Conservation (phyloP, 2,888 invertebrate genomes). For the Melangyna quadrimaculata region DNA sequence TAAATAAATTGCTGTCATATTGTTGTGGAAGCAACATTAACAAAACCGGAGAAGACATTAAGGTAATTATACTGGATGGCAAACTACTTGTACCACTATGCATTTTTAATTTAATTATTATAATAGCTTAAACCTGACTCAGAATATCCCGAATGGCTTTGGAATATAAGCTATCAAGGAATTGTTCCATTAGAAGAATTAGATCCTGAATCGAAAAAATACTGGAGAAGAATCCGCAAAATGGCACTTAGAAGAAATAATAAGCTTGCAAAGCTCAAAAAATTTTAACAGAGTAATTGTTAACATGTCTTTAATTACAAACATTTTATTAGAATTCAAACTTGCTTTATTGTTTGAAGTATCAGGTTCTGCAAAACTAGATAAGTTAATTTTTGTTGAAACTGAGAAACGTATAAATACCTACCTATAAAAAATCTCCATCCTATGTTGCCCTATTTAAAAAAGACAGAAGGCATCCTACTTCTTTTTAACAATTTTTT, state of each 20-base stretch:
- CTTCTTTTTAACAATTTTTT: too few relatives aligned
- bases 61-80: constrained; percentile 80
- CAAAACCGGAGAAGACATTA: constrained; percentile 90
- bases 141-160: constrained; percentile 97
- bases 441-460: too few relatives aligned
- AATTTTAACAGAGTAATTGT: constrained; percentile 81
- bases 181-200: constrained; percentile 87
- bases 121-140: constrained; percentile 85
- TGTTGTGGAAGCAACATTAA: constrained; percentile 94
- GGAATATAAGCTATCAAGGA: constrained; percentile 86
- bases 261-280: constrained; percentile 83
- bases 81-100: not conserved
- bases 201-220: constrained; percentile 89
- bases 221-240: constrained; percentile 89
- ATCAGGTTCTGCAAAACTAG: too few relatives aligned
- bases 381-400: too few relatives aligned
- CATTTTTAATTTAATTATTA: not conserved
- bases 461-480: too few relatives aligned
- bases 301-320: not conserved
- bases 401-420: too few relatives aligned
- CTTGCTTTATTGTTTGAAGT: not conserved
- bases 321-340: not conserved
- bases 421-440: too few relatives aligned
- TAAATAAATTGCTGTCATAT: constrained; percentile 87
- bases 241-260: constrained; percentile 86